Base-by-base conservation (phyloP, 2,888 invertebrate species). In the Machimus rusticus region DNA sequence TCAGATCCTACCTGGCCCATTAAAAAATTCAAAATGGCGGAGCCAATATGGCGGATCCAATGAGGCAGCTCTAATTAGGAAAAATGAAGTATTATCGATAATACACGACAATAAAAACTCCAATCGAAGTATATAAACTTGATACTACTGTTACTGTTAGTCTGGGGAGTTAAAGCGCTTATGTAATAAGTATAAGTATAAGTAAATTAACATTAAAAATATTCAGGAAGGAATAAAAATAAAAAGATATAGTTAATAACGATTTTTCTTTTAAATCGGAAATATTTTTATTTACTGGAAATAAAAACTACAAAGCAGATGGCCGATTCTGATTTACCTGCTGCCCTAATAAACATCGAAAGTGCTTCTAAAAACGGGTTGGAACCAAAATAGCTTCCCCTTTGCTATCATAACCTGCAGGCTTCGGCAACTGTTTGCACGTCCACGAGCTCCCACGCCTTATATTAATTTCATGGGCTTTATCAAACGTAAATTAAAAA, bases 391-490 rank as follows among this genome's bases (percentile, higher is more conserved):
- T 66, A 19, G 28, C 66, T 57, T 5, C 19, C 66, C 66, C 19
- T 66, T 14, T 79, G 31, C 46, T 51, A 79, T 79, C 79, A 79
- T 79, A 23, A 51, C 79, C 46, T 79, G 78, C 51, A 51, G 23
- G 19, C 39, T 31, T 51, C 31, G n/a, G 28, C 2, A 16, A 6
- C 51, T 79, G 79, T 79, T 79, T 51, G n/a, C 51, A 79, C n/a
- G 14, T 5, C 79, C 23, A 79, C 79, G 28, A 51, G 31, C 46
- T 46, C 31, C 23, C 46, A 23, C 14, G 31, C 51, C 46, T 79
- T 46, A 28, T 79, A 79, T 79, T 79, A 79, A 51, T 79, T 79
- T 79, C 31, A 51, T 79, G 79, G 46, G 79, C 28, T 79, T 79
- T 79, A 79, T 79, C 51, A 79, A 79, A n/a, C 31, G 51, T 34